Evolutionary conservation across 2,113 vertebrate genomes (phyloP).

Genomic region (Isurus oxyrinchus): DNA sequence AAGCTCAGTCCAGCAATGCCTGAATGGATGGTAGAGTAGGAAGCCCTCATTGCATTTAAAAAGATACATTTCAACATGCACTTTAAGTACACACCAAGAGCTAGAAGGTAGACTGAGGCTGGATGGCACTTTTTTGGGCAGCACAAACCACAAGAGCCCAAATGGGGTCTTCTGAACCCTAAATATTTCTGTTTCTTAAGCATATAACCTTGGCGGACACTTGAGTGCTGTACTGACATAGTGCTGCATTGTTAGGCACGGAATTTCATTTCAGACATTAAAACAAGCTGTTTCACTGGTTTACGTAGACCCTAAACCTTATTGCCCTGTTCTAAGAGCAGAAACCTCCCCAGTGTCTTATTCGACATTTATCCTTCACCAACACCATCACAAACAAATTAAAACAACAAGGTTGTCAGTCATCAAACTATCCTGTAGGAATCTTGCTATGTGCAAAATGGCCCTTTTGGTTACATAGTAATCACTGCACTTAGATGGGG

Average conservation of each 20-base stretch:
- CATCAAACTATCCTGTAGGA: background rate
- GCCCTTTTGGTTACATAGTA: background rate
- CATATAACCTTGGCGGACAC: background rate
- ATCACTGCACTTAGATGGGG: background rate
- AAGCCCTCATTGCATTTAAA: background rate
- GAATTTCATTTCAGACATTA: background rate
- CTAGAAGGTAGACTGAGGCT: background rate
- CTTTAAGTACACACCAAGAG: background rate
- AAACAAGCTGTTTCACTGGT: background rate
- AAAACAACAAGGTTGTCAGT: background rate
- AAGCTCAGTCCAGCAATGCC: background rate
- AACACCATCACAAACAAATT: background rate
- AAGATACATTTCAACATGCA: background rate
- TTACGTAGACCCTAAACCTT: background rate
- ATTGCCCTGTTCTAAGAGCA: background rate
- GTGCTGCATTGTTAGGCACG: background rate
- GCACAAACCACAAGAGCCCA: background rate
- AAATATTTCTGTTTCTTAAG: background rate
- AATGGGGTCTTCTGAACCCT: background rate
- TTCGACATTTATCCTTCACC: background rate
- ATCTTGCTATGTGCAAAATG: background rate
- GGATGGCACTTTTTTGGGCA: background rate
- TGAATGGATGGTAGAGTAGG: background rate
- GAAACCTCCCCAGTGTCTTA: background rate
- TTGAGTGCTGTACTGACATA: background rate